phyloP scores from a whole-genome alignment of 2,888 invertebrate species.

The Mimumesa dahlbomi region DNA sequence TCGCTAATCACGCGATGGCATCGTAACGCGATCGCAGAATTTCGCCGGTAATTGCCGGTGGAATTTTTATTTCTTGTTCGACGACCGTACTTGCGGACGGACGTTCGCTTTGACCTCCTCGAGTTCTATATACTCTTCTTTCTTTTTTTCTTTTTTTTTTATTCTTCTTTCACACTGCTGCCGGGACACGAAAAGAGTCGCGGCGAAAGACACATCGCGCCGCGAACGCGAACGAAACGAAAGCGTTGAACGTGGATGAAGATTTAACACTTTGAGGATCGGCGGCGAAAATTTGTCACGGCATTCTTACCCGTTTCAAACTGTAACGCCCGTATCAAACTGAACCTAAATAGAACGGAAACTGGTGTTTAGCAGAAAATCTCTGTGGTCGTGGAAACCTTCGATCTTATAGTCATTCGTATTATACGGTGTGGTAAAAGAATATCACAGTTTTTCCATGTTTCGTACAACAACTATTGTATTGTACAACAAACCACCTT shows the following conservation, averaged over 20 bases:
- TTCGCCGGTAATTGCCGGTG: slow-evolving; percentile 8
- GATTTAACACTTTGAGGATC: neutral
- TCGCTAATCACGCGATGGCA: neutral
- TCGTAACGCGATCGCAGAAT: neutral
- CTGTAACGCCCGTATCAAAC: too few species aligned
- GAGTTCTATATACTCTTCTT: neutral
- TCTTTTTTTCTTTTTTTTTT: slow-evolving; percentile 16
- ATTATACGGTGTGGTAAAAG: too few species aligned
- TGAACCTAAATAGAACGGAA: neutral
- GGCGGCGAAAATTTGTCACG: neutral
- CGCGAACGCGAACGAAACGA: slow-evolving; percentile 19
- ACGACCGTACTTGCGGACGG: slow-evolving; percentile 2
- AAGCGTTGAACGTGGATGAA: slow-evolving; percentile 5
- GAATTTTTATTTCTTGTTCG: slow-evolving; percentile 11
- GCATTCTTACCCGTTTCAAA: neutral
- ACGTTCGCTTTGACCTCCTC: slow-evolving; percentile 17
- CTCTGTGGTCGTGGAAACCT: neutral
- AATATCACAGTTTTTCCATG: too few species aligned
- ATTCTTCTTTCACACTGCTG: too few species aligned
- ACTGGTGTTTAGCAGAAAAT: neutral
- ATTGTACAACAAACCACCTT: too few species aligned
- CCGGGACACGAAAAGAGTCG: neutral
- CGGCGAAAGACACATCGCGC: slow-evolving; percentile 29
- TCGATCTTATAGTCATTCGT: too few species aligned
- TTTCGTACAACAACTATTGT: too few species aligned